Conservation (phyloP, 1,140 invertebrate genomes). For the Asobara japonica region DNA sequence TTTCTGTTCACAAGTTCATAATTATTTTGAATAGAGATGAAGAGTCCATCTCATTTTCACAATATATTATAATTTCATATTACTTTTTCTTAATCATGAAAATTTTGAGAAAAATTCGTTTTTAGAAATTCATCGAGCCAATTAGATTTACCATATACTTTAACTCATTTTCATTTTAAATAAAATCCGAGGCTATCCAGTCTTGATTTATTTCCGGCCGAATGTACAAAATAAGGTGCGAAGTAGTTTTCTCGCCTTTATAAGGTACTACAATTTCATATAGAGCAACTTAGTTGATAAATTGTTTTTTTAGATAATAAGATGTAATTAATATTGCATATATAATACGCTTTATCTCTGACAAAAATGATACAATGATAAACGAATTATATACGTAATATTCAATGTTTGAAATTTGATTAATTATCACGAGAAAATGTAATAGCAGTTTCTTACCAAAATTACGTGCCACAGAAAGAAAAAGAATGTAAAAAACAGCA, state of each 20-base stretch:
- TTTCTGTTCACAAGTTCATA: conserved; percentile 19
- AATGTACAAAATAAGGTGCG: conserved; percentile 61
- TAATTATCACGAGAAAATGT: conserved; percentile 41
- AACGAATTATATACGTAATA: conserved; percentile 50
- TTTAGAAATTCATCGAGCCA: not conserved
- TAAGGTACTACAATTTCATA: conserved; percentile 39
- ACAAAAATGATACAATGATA: conserved; percentile 48
- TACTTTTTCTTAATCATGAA: not conserved
- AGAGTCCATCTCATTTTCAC: not conserved
- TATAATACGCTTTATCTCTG: conserved; percentile 37
- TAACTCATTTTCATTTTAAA: conserved; percentile 3
- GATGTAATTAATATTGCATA: conserved; percentile 34
- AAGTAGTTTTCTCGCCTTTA: conserved; percentile 59
- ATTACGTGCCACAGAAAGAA: conserved; percentile 40
- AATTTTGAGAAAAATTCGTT: not conserved
- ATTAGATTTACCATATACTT: not conserved
- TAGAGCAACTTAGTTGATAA: not conserved
- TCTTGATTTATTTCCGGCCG: conserved; percentile 58
- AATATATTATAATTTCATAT: not conserved
- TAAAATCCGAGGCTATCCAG: conserved; percentile 42
- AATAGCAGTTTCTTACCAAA: conserved; percentile 47
- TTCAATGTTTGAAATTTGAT: conserved; percentile 33
- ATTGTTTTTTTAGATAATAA: conserved; percentile 32
- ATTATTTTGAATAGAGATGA: not conserved
- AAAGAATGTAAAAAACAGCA: conserved; percentile 43